Evolutionary conservation across 2,797 vertebrate genomes (phyloP).

Genomic region (Odontamblyopus rebecca): DNA sequence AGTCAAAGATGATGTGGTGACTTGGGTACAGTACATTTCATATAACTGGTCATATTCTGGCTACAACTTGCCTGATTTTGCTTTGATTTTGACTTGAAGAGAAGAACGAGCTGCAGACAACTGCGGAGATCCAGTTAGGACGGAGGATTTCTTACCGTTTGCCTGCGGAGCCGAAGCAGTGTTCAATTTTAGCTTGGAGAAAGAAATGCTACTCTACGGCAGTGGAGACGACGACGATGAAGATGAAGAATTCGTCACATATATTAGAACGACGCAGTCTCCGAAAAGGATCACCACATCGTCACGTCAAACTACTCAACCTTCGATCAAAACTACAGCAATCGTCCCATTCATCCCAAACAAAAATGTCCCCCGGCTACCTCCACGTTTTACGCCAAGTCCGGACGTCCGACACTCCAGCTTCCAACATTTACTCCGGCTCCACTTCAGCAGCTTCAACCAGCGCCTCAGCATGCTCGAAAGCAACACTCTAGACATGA

Average conservation of each 20-base stretch:
- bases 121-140: conserved; percentile 63
- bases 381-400: conserved; percentile 56
- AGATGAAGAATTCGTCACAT: conserved; percentile 24
- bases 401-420: conserved; percentile 52
- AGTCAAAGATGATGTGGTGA: conserved; percentile 73
- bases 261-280: conserved; percentile 20
- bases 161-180: conserved; percentile 67
- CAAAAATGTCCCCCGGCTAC: conserved; percentile 36
- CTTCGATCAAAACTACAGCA: neutral
- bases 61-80: conserved; percentile 63
- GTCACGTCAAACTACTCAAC: conserved; percentile 19
- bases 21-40: conserved; percentile 43
- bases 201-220: conserved; percentile 32
- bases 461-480: conserved; percentile 75
- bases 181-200: conserved; percentile 69
- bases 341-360: conserved; percentile 31
- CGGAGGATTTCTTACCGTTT: conserved; percentile 63
- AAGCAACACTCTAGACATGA: conserved; percentile 74
- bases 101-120: conserved; percentile 65
- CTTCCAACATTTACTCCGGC: conserved; percentile 70
- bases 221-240: conserved; percentile 50
- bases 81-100: conserved; percentile 75
- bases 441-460: conserved; percentile 73
- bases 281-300: conserved; percentile 26
- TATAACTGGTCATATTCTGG: conserved; percentile 45